These are phyloP conservation scores for Chiridota heheva DNA, from an alignment of 35 echinoderm and acorn worm genomes.

Conservation along the genomic window DNA sequence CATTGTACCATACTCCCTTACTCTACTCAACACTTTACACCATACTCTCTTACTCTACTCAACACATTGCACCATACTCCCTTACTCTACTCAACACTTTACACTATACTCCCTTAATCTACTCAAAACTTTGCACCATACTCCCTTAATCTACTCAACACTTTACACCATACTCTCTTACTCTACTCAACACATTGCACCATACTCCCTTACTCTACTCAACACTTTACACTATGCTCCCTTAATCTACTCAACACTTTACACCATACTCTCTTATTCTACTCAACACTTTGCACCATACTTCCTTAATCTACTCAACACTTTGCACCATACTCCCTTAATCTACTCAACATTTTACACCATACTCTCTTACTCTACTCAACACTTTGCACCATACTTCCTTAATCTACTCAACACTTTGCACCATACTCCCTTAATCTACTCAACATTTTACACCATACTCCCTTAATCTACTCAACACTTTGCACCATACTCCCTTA, in stretches of 20 bases:
- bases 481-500: too few species aligned
- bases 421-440: neutral
- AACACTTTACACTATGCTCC: too few species aligned
- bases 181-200: conserved; percentile 3
- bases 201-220: neutral
- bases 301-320: neutral
- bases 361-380: neutral
- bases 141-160: too few species aligned
- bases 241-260: conserved; percentile 32
- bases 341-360: conserved; percentile 3
- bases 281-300: conserved; percentile 5
- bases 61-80: conserved; percentile 10
- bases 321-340: neutral
- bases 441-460: conserved; percentile 3
- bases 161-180: neutral
- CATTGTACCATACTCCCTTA: too few species aligned
- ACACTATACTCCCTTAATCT: neutral
- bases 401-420: conserved; percentile 3
- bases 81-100: conserved; percentile 3
- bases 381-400: conserved; percentile 15
- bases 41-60: neutral
- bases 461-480: neutral
- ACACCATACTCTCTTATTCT: neutral
- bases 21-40: conserved; percentile 20
- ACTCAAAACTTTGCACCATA: too few species aligned